Evolutionary conservation across 2,113 vertebrate species (phyloP).

Genomic region (Lethenteron reissneri): DNA sequence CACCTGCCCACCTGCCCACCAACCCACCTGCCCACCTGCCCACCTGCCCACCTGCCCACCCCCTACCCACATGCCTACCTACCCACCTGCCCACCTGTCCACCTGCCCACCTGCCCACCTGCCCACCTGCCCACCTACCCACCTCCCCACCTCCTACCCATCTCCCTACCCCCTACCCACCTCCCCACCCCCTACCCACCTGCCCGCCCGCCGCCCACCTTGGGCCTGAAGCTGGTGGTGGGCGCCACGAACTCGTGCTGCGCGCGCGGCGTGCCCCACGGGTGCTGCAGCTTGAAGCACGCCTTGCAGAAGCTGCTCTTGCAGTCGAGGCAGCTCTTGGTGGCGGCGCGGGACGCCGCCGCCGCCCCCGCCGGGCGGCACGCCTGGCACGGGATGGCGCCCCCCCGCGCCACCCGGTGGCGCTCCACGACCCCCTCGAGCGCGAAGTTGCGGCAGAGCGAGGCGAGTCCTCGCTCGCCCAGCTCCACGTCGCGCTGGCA

Average conservation of each 20-base stretch:
- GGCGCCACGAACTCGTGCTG: slow-evolving; percentile 87
- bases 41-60: too few species aligned
- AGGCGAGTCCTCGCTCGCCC: slow-evolving; percentile 76
- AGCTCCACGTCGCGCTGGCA: slow-evolving; percentile 78
- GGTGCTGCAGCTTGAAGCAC: slow-evolving; percentile 84
- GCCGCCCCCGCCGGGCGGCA: slow-evolving; percentile 39
- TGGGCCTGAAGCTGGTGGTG: slow-evolving; percentile 82
- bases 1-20: too few species aligned
- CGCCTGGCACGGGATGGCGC: slow-evolving; percentile 76
- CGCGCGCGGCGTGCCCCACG: slow-evolving; percentile 75
- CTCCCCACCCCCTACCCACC: neutral
- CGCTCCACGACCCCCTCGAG: slow-evolving; percentile 87
- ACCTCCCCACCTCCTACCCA: neutral
- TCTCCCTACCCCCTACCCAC: neutral
- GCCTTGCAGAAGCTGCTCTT: slow-evolving; percentile 87
- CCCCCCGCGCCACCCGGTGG: slow-evolving; percentile 68
- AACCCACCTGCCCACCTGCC: too few species aligned
- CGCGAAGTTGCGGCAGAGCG: slow-evolving; percentile 81
- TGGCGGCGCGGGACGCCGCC: slow-evolving; percentile 44
- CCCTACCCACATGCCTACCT: too few species aligned
- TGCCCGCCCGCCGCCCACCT: slow-evolving; percentile 21
- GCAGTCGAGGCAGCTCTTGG: slow-evolving; percentile 96
- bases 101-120: too few species aligned
- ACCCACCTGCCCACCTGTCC: too few species aligned
- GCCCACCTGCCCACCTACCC: neutral